Conservation (phyloP, 2,113 vertebrate species). For the Menura novaehollandiae region DNA sequence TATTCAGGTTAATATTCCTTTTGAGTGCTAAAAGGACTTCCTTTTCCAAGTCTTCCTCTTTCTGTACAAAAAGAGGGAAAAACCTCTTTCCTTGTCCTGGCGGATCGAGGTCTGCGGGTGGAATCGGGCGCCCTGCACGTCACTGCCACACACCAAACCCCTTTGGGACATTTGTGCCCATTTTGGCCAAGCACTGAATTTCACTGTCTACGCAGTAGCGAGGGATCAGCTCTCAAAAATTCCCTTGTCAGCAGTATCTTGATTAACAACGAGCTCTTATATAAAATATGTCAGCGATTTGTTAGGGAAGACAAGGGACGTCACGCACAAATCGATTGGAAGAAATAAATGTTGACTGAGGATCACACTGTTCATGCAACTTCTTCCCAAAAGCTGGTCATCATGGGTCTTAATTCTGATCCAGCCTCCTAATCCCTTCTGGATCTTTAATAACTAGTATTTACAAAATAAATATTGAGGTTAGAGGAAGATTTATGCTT, state of each 20-base stretch:
- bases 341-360: not conserved
- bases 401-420: not conserved
- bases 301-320: not conserved
- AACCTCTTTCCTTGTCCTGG: not conserved
- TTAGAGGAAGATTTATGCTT: not conserved
- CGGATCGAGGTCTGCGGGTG: not conserved
- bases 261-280: not conserved
- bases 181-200: not conserved
- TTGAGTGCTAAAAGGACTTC: not conserved
- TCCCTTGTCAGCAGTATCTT: not conserved
- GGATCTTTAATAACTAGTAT: not conserved
- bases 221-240: not conserved
- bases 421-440: not conserved
- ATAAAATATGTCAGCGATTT: not conserved
- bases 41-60: not conserved
- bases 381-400: not conserved
- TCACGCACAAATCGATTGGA: rapidly evolving
- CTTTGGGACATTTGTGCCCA: not conserved
- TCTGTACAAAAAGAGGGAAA: not conserved
- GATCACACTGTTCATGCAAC: not conserved
- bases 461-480: not conserved
- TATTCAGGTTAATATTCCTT: not conserved
- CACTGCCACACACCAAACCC: not conserved
- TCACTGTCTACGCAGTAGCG: rapidly evolving
- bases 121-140: rapidly evolving